Conservation (phyloP, 2,113 vertebrate genomes). For the Narcine bancroftii region DNA sequence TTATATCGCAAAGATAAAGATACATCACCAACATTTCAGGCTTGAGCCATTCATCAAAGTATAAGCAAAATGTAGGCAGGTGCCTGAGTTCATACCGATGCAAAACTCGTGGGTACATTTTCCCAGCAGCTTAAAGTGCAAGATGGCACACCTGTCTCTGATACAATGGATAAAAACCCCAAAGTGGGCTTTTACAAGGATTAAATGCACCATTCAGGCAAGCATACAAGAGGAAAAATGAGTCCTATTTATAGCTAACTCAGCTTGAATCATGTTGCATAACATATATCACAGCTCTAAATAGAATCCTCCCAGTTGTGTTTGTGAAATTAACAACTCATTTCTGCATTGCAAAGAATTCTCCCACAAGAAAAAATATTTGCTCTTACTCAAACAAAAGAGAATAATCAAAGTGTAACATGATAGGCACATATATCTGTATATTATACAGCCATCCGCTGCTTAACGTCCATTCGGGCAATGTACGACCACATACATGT, state of each 20-base stretch:
- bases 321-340: neutral
- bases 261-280: neutral
- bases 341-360: neutral
- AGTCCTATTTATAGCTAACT: neutral
- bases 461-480: no score
- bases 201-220: neutral
- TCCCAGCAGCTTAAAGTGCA: neutral
- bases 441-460: no score
- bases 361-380: neutral
- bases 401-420: no score
- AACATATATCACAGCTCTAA: neutral
- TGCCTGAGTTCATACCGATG: no score
- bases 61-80: no score
- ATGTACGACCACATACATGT: no score
- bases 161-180: neutral
- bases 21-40: no score
- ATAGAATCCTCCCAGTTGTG: neutral
- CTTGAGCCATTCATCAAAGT: no score
- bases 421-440: no score
- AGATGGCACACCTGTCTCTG: neutral
- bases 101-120: neutral
- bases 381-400: no score
- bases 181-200: neutral
- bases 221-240: neutral
- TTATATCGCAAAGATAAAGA: no score